Evolutionary conservation across 1,140 invertebrate genomes (phyloP).

Genomic region (Drosophila sulfurigaster): DNA sequence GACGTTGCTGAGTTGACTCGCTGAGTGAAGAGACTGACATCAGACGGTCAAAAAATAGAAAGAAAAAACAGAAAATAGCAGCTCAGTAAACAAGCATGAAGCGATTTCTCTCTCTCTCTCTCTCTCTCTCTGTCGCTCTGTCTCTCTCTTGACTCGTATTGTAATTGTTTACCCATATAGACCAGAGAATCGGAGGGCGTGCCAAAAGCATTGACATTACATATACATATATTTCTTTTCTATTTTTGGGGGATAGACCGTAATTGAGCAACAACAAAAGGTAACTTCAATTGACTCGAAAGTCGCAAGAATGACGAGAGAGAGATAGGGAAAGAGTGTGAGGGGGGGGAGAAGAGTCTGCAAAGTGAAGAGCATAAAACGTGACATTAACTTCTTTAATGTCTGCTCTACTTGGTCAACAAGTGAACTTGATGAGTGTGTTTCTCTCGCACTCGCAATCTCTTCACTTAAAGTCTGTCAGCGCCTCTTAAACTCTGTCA

Average conservation of each 20-base stretch:
- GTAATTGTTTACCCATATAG: constrained; percentile 35
- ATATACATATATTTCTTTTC: not conserved
- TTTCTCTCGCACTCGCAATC: no score
- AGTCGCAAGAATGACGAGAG: not conserved
- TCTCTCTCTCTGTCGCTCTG: constrained; percentile 18
- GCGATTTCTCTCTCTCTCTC: not conserved
- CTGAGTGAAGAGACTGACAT: constrained; percentile 24
- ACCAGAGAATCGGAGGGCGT: constrained; percentile 18
- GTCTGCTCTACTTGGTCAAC: not conserved
- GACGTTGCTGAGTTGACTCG: constrained; percentile 1
- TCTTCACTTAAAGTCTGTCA: no score
- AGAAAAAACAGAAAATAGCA: constrained; percentile 3
- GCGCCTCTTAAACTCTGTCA: no score
- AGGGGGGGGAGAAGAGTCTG: not conserved
- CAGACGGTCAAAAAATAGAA: constrained; percentile 12
- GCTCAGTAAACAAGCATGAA: constrained; percentile 9
- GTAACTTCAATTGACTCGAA: constrained; percentile 1
- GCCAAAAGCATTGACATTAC: constrained; percentile 28
- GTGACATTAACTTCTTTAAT: constrained; percentile 10
- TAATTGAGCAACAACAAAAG: constrained; percentile 43
- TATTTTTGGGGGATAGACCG: constrained; percentile 19
- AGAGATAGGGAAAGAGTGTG: not conserved
- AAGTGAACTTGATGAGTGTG: not conserved
- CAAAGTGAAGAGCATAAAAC: constrained; percentile 3
- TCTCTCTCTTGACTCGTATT: constrained; percentile 13